These are phyloP conservation scores for Anniella stebbinsi DNA, from an alignment of 2,797 vertebrate species.

Conservation along the genomic window DNA sequence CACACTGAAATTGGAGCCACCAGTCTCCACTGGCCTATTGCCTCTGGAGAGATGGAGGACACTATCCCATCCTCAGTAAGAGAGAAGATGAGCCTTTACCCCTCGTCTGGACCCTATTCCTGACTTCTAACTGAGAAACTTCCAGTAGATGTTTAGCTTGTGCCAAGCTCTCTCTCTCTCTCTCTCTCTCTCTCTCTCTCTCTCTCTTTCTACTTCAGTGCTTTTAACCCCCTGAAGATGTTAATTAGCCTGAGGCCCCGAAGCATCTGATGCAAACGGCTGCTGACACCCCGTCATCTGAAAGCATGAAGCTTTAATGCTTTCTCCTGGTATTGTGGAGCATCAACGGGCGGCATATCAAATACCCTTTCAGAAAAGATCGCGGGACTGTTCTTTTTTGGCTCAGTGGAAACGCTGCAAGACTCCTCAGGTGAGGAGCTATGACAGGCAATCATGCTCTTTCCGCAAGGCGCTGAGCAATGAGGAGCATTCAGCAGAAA, in stretches of 20 bases:
- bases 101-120: not conserved
- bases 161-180: too few relatives aligned
- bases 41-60: too few relatives aligned
- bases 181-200: too few relatives aligned
- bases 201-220: too few relatives aligned
- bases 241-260: not conserved
- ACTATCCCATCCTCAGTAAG: too few relatives aligned
- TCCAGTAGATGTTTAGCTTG: not conserved
- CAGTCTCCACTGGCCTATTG: too few relatives aligned
- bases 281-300: not conserved
- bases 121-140: not conserved
- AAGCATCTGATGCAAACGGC: not conserved
- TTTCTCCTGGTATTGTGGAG: constrained; percentile 1
- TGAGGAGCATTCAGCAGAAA: constrained; percentile 31
- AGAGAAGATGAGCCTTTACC: not conserved
- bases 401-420: constrained; percentile 29
- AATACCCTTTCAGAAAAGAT: constrained; percentile 39
- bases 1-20: too few relatives aligned
- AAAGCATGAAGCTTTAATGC: constrained; percentile 7
- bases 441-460: not conserved
- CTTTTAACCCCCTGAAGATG: not conserved
- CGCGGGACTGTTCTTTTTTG: constrained; percentile 11
- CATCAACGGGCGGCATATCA: constrained; percentile 22
- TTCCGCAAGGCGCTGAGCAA: constrained; percentile 37
- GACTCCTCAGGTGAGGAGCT: accelerated